phyloP scores from a whole-genome alignment of 1,140 invertebrate species.

The Teleopsis dalmanni region DNA sequence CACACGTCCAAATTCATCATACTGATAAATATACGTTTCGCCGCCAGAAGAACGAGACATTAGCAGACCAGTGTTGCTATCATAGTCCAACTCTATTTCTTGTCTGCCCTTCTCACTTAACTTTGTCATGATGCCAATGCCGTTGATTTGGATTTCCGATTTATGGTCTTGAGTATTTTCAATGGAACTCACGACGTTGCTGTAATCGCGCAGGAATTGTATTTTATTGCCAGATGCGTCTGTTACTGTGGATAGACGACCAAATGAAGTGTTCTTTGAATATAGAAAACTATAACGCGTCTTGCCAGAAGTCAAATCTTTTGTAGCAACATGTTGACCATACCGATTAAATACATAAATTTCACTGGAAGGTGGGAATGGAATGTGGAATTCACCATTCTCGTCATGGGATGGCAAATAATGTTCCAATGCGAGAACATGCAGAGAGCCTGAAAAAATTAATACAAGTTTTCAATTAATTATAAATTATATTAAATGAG shows the following conservation, averaged over 20 bases:
- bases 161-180: conserved; percentile 91
- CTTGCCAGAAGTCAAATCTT: conserved; percentile 85
- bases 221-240: conserved; percentile 91
- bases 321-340: conserved; percentile 89
- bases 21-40: conserved; percentile 84
- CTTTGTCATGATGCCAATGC: conserved; percentile 75
- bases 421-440: conserved; percentile 82
- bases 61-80: conserved; percentile 69
- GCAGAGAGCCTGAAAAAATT: conserved; percentile 61
- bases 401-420: conserved; percentile 83
- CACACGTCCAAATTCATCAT: conserved; percentile 77
- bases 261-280: conserved; percentile 93
- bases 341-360: conserved; percentile 91
- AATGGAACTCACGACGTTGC: conserved; percentile 82
- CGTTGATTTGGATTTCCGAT: conserved; percentile 79
- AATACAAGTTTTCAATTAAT: no score
- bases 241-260: conserved; percentile 84
- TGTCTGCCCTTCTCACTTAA: conserved; percentile 71
- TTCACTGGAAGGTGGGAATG: conserved; percentile 83
- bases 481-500: no score
- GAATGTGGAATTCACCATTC: conserved; percentile 86
- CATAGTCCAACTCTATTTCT: conserved; percentile 78
- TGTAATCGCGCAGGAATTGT: conserved; percentile 83
- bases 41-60: conserved; percentile 72
- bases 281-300: conserved; percentile 91